Conservation (phyloP, 2,113 vertebrate genomes). For the Vidua macroura region DNA sequence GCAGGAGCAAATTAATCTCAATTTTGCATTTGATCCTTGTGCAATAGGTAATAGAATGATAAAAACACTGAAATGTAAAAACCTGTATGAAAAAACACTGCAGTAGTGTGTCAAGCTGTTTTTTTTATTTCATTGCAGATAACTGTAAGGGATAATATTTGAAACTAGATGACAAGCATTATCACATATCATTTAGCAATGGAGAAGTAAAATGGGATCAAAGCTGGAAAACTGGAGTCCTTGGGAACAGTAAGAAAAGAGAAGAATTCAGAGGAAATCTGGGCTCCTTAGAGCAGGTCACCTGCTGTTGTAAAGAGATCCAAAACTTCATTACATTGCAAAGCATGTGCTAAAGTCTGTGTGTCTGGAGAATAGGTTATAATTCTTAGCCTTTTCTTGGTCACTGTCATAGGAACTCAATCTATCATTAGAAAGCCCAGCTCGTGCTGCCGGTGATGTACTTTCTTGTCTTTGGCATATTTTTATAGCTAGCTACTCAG, state of each 20-base stretch:
- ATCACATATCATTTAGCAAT: not conserved
- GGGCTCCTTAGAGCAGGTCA: not conserved
- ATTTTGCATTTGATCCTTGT: not conserved
- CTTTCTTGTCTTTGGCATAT: not conserved
- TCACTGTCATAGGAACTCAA: not conserved
- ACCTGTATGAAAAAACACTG: not conserved
- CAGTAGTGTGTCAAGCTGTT: not conserved
- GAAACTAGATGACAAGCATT: not conserved
- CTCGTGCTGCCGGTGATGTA: not conserved
- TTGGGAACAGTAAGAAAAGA: not conserved
- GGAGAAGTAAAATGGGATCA: not conserved
- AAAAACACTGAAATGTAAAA: not conserved
- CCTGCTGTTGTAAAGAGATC: not conserved
- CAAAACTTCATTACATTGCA: not conserved
- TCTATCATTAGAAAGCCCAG: not conserved
- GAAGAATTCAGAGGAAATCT: not conserved
- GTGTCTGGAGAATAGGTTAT: not conserved
- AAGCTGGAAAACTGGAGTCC: not conserved
- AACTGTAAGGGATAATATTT: not conserved
- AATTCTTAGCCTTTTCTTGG: slow-evolving; percentile 6
- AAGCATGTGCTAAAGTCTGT: not conserved
- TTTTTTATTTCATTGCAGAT: not conserved
- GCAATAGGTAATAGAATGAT: not conserved
- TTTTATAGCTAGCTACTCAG: not conserved
- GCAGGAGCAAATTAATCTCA: not conserved